Base-by-base conservation (phyloP, 2,797 vertebrate genomes). In the Sebastes miniatus region DNA sequence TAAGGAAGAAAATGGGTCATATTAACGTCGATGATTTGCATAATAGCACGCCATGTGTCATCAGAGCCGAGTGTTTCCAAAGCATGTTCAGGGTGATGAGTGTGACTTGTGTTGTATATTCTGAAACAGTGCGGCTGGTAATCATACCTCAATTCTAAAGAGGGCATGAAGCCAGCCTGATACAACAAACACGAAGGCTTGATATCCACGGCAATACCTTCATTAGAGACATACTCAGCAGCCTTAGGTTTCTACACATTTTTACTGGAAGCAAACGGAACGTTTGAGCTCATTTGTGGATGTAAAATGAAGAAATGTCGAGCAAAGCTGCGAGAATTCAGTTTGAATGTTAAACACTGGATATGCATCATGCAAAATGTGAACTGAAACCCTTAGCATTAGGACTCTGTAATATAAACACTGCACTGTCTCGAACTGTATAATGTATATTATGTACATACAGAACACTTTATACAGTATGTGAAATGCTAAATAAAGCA, bases 401-500 rank as follows among this genome's bases (percentile, higher is more conserved):
- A 36, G 85, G 31, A 81, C 67, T 73, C 70, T 92, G 87, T 87
- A 76, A 71, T 50, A 71, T 47, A 75, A 86, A 76, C 67, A 69
- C 39, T 69, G 80, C 29, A 87, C 73, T 50, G 73, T 73, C 75
- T 76, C 22, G n/a, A 74, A 75, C 70, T 83, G 83, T 72, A 70
- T 81, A 29, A 71, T 95, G 91, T 94, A 93, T 78, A 93, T 91
- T 84, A 85, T 94, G 91, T 94, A 93, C 76, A 91, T 93, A 94
- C 36, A 83, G 77, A 89, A 84, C 12, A 74, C 76, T 90, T 93
- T 90, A 73, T 87, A 85, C 77, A 73, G 80, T 87, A 90, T 88
- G 83, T 92, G 84, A 85, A 79, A 91, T 85, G 76, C 72, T 87
- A 66, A 94, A 92, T 95, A 94, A 95, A 95, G 66, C 24, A 73